These are phyloP conservation scores for Brachyrhaphis roseni DNA, from an alignment of 2,797 vertebrate genomes.

Conservation along the genomic window DNA sequence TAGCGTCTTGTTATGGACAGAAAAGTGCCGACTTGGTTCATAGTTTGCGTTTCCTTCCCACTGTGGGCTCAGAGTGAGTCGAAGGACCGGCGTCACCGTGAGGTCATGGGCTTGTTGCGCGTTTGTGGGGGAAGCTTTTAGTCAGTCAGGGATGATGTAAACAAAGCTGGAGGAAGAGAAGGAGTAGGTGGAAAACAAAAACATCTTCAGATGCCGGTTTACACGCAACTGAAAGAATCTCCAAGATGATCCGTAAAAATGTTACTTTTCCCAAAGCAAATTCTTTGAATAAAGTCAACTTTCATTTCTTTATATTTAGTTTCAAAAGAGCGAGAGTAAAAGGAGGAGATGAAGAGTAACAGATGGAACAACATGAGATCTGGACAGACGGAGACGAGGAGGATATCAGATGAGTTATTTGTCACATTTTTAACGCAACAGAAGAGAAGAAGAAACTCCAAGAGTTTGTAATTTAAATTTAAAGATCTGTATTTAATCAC, in stretches of 20 bases:
- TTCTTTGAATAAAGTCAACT: neutral
- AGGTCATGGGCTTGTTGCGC: slow-evolving; percentile 26
- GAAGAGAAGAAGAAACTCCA: neutral
- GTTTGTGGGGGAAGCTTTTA: slow-evolving; percentile 12
- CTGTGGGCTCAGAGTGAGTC: slow-evolving; percentile 4
- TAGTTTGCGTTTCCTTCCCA: slow-evolving; percentile 4
- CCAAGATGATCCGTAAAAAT: neutral
- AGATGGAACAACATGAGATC: slow-evolving; percentile 8
- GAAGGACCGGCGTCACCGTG: slow-evolving; percentile 13
- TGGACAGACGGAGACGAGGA: neutral
- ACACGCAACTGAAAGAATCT: neutral
- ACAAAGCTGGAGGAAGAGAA: slow-evolving; percentile 3
- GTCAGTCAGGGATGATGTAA: slow-evolving; percentile 14
- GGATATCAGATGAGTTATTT: neutral
- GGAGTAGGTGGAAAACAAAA: slow-evolving; percentile 3
- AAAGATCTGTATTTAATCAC: too few species aligned
- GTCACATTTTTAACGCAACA: neutral
- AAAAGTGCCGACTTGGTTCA: slow-evolving; percentile 11
- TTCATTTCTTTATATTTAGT: neutral
- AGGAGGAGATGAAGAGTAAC: neutral
- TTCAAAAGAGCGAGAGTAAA: neutral
- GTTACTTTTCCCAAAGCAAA: too few species aligned
- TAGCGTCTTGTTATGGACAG: slow-evolving; percentile 18
- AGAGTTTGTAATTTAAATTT: neutral
- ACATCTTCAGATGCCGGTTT: neutral